Conservation (phyloP, 1,140 invertebrate species). For the Drosophila teissieri region DNA sequence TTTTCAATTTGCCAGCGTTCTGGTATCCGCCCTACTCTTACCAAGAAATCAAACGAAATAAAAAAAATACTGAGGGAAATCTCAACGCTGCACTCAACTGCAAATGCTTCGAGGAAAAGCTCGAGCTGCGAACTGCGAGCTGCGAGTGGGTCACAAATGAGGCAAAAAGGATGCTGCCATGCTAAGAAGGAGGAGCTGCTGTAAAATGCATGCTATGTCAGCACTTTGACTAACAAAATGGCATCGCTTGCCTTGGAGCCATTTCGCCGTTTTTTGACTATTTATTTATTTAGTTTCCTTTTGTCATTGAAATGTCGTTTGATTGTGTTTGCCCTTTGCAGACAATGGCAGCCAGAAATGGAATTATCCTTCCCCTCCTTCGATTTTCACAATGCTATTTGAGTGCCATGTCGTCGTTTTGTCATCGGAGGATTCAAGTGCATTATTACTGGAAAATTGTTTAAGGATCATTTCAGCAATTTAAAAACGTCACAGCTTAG, state of each 20-base stretch:
- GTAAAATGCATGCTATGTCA: slow-evolving; percentile 41
- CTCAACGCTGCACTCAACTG: slow-evolving; percentile 49
- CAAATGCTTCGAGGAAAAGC: slow-evolving; percentile 28
- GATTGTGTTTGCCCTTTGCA: slow-evolving; percentile 42
- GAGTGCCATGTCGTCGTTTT: slow-evolving; percentile 1
- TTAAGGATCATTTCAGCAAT: neutral
- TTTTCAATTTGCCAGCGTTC: slow-evolving; percentile 64
- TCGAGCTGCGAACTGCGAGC: slow-evolving; percentile 14
- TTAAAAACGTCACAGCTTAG: neutral
- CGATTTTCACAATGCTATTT: slow-evolving; percentile 15
- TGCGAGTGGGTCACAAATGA: slow-evolving; percentile 52
- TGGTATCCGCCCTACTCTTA: slow-evolving; percentile 13
- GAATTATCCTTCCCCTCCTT: slow-evolving; percentile 32
- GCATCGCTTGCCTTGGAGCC: slow-evolving; percentile 35
- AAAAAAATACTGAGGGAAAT: slow-evolving; percentile 28
- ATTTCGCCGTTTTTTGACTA: slow-evolving; percentile 36
- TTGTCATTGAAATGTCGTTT: slow-evolving; percentile 41
- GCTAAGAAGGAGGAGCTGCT: slow-evolving; percentile 24
- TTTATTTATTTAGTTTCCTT: slow-evolving; percentile 54
- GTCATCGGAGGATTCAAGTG: neutral
- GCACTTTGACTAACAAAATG: slow-evolving; percentile 51
- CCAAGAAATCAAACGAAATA: neutral
- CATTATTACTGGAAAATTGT: neutral
- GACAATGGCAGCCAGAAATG: slow-evolving; percentile 40
- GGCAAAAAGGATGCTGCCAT: slow-evolving; percentile 37